Base-by-base conservation (phyloP, 2,888 invertebrate species). In the Barypeithes pellucidus region DNA sequence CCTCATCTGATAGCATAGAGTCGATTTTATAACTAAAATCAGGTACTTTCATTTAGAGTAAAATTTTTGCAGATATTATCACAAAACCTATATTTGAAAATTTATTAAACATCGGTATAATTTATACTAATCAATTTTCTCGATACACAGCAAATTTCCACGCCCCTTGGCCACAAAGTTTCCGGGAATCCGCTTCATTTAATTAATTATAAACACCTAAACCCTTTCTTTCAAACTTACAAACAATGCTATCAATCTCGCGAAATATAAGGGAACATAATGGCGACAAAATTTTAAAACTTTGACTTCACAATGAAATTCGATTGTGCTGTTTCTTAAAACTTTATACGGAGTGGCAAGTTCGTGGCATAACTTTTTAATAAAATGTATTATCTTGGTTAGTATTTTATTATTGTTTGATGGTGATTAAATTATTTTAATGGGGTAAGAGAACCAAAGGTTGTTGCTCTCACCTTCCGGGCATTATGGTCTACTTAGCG, bases 251-350 rank as follows among this genome's bases (percentile, higher is more conserved):
- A 43, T 50, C 22, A 50, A 22, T 50, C 22, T 50, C n/a, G 22
- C 50, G 8, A 50, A 47, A 47, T 20, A 3, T 20, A 18, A 12
- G 20, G 20, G 47, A 45, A 47, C 9, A 50, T 50, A 20, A 50
- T 22, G 22, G 50, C 20, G 24, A 54, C 52, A 29, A 29, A 54
- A 54, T 24, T 54, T 54, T 54, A 29, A 54, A 29, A 54, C 52
- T 29, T 54, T 9, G 14, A 1, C 29, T 8, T 29, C 29, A 29
- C 29, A 54, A 29, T 29, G 52, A 54, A 54, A 54, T 24, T n/a
- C 29, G 14, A 14, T 54, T 50, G 14, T 14, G 3, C 9, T 14
- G 14, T 29, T 54, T 7, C 14, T 29, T 29, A n/a, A 29, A 54
- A 54, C 20, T 54, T 54, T 29, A n/a, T n/a, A 29, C 29, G 16